Conservation (phyloP, 2,888 invertebrate genomes). For the Cotesia congregata region DNA sequence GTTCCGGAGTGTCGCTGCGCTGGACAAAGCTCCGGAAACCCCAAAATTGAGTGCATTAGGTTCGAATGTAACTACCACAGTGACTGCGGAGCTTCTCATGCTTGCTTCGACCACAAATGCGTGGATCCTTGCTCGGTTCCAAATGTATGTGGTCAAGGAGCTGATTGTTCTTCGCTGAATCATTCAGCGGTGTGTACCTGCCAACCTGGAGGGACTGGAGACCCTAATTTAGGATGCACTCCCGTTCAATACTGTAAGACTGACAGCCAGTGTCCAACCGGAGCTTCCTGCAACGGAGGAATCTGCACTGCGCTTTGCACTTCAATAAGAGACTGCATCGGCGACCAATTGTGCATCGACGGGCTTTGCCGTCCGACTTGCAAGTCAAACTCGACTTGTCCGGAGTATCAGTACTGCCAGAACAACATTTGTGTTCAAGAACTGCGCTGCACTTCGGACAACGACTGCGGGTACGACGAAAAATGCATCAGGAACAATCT, state of each 20-base stretch:
- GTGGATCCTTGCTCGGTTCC: constrained; percentile 85
- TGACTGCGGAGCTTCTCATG: constrained; percentile 80
- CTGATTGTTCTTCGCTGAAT: constrained; percentile 81
- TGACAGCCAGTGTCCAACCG: constrained; percentile 86
- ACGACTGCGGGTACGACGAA: constrained; percentile 82
- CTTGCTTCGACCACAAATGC: constrained; percentile 86
- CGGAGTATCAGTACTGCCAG: constrained; percentile 86
- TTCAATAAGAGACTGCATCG: constrained; percentile 86
- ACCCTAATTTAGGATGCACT: constrained; percentile 88
- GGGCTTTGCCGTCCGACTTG: constrained; percentile 85
- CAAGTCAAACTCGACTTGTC: constrained; percentile 83
- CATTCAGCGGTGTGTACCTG: constrained; percentile 90
- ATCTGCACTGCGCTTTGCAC: constrained; percentile 86
- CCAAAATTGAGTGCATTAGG: constrained; percentile 77
- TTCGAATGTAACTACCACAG: constrained; percentile 85
- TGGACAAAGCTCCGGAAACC: constrained; percentile 82
- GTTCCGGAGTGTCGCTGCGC: constrained; percentile 83
- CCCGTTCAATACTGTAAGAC: constrained; percentile 85
- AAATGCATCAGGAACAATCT: constrained; percentile 79
- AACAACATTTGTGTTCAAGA: constrained; percentile 90
- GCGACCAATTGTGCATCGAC: constrained; percentile 88
- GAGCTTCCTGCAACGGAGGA: constrained; percentile 86
- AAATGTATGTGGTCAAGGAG: constrained; percentile 87
- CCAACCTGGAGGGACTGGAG: constrained; percentile 86
- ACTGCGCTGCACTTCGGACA: constrained; percentile 79